phyloP scores from a whole-genome alignment of 2,888 invertebrate genomes.

The Coenonympha arcania region DNA sequence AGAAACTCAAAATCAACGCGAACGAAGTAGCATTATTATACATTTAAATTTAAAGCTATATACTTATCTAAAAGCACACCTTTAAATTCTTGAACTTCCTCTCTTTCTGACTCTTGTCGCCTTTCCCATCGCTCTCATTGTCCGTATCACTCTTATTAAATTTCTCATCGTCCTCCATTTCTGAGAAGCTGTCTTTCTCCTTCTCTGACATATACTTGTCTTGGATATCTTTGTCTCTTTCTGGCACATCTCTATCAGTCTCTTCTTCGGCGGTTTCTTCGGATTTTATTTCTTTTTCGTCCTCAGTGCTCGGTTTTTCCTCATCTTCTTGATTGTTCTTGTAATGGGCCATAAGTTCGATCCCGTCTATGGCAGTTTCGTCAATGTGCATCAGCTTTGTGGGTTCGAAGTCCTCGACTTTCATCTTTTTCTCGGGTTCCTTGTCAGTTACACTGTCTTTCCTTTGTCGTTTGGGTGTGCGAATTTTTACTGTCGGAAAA shows the following conservation, averaged over 20 bases:
- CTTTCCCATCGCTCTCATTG: conserved; percentile 63
- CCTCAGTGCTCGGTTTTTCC: conserved; percentile 57
- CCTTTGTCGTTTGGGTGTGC: conserved; percentile 68
- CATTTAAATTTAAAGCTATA: too few relatives aligned
- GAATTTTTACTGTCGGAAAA: conserved; percentile 46
- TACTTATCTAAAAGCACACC: too few relatives aligned
- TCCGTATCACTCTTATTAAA: conserved; percentile 66
- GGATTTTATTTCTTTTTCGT: conserved; percentile 54
- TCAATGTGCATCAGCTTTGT: conserved; percentile 58
- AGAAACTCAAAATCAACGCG: too few relatives aligned
- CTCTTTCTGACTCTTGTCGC: conserved; percentile 42
- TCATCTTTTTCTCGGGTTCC: conserved; percentile 61
- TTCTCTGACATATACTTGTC: conserved; percentile 50
- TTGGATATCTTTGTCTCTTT: conserved; percentile 33
- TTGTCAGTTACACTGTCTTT: conserved; percentile 75
- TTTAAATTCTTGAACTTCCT: conserved; percentile 63
- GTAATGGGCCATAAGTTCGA: conserved; percentile 65
- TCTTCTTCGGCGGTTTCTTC: conserved; percentile 57
- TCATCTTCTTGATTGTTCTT: conserved; percentile 57
- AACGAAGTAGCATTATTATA: too few relatives aligned
- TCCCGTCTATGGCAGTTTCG: conserved; percentile 69
- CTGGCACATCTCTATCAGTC: conserved; percentile 33
- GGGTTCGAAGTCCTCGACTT: conserved; percentile 45
- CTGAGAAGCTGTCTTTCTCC: conserved; percentile 67
- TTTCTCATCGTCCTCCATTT: conserved; percentile 70